These are phyloP conservation scores for Sphenodon punctatus DNA, from an alignment of 2,797 vertebrate genomes.

Conservation along the genomic window DNA sequence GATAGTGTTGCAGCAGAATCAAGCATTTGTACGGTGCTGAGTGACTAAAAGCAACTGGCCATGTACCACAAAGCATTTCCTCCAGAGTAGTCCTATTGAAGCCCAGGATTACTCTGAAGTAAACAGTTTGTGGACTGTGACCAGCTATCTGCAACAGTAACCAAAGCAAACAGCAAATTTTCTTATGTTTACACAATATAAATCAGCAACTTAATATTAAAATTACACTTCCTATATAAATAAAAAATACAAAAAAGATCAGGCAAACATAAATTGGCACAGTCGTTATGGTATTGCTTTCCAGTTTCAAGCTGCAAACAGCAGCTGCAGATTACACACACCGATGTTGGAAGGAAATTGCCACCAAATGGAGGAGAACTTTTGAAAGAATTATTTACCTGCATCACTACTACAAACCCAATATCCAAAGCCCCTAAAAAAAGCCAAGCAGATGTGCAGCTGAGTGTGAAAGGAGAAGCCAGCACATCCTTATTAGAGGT, in stretches of 20 bases:
- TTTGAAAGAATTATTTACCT: background rate
- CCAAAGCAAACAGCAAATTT: conserved; percentile 55
- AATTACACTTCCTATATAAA: conserved; percentile 66
- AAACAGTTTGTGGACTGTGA: too few species aligned
- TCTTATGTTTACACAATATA: conserved; percentile 24
- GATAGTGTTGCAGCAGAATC: conserved; percentile 44
- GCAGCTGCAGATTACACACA: conserved; percentile 33
- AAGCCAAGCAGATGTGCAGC: background rate
- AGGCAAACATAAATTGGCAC: conserved; percentile 81
- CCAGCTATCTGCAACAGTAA: conserved; percentile 66
- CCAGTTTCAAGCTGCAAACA: conserved; percentile 67
- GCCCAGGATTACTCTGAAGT: too few species aligned
- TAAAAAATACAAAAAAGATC: conserved; percentile 53
- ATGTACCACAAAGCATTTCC: too few species aligned
- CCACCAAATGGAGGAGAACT: background rate
- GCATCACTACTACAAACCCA: too few species aligned
- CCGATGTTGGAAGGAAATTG: background rate
- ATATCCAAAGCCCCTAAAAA: too few species aligned
- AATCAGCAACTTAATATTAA: conserved; percentile 51
- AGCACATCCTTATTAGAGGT: background rate
- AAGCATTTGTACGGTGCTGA: conserved; percentile 28
- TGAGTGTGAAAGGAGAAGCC: background rate
- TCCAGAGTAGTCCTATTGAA: background rate
- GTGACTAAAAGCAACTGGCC: conserved; percentile 65
- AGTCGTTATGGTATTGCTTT: conserved; percentile 69